Evolutionary conservation across 1,140 invertebrate species (phyloP).

Genomic region (Ostrea edulis): DNA sequence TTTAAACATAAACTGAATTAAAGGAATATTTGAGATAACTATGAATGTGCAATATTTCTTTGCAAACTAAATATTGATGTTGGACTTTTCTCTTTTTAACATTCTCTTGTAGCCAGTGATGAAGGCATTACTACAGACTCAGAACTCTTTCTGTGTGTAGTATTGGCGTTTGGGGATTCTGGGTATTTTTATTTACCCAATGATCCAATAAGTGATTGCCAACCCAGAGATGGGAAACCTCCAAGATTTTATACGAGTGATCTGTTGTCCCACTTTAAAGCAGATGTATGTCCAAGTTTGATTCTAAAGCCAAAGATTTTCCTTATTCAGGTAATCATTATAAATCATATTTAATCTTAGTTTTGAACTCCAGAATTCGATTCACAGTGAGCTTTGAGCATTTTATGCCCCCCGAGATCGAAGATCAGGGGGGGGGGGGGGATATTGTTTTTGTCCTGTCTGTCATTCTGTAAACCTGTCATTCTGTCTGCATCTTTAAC

Average conservation of each 20-base stretch:
- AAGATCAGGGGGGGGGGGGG: too few relatives aligned
- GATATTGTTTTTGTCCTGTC: too few relatives aligned
- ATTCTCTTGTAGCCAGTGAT: neutral
- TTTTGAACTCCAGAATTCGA: too few relatives aligned
- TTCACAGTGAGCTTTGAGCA: too few relatives aligned
- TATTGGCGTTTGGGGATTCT: neutral
- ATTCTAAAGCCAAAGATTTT: neutral
- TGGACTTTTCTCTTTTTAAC: neutral
- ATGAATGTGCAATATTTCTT: neutral
- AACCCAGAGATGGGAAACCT: neutral
- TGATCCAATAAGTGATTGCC: neutral
- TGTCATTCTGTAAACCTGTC: too few relatives aligned
- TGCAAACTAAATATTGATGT: neutral
- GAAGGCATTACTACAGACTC: neutral
- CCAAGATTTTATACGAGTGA: neutral
- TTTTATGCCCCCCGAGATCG: too few relatives aligned
- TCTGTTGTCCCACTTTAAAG: neutral
- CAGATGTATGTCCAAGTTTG: neutral
- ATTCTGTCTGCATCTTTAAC: too few relatives aligned
- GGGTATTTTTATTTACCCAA: constrained; percentile 32
- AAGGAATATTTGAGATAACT: neutral
- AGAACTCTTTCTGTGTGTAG: neutral
- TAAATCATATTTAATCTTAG: neutral
- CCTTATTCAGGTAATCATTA: constrained; percentile 1
- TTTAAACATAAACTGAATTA: neutral